Conservation (phyloP, 2,797 vertebrate species). For the Harpagifer antarcticus region DNA sequence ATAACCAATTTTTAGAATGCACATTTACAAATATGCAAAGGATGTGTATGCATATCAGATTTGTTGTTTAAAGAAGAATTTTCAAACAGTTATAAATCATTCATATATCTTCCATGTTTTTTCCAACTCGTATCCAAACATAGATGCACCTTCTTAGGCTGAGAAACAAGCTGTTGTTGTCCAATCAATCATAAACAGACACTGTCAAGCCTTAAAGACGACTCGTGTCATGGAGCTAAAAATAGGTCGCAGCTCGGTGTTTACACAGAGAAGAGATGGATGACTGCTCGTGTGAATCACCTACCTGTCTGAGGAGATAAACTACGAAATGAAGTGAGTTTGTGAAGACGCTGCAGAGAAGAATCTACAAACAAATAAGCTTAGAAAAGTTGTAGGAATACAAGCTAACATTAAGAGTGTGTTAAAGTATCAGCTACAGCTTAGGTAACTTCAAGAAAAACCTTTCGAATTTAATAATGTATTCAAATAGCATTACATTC, state of each 20-base stretch:
- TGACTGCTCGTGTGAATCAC: slow-evolving; percentile 47
- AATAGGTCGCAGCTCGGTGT: slow-evolving; percentile 59
- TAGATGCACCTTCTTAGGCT: background rate
- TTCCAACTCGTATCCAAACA: background rate
- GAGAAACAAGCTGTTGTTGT: slow-evolving; percentile 6
- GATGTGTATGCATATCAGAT: background rate
- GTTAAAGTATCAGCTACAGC: background rate
- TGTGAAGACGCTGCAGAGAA: slow-evolving; percentile 18
- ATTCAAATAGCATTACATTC: background rate
- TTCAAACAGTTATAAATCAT: background rate
- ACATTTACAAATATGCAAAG: background rate
- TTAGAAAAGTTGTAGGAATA: slow-evolving; percentile 3
- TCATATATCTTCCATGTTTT: background rate
- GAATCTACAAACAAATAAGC: background rate
- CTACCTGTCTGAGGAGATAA: slow-evolving; percentile 22
- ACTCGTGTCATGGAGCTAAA: slow-evolving; percentile 44
- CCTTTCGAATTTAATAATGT: too few species aligned
- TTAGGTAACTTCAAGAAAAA: background rate
- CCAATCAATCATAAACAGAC: slow-evolving; percentile 21
- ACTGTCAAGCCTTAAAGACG: slow-evolving; percentile 36
- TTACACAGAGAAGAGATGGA: slow-evolving; percentile 44
- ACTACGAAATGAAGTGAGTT: slow-evolving; percentile 28
- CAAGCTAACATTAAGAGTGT: background rate
- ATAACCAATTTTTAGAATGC: background rate
- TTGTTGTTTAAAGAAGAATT: background rate